phyloP scores from a whole-genome alignment of 1,140 invertebrate species.

The Glomeris maerens region DNA sequence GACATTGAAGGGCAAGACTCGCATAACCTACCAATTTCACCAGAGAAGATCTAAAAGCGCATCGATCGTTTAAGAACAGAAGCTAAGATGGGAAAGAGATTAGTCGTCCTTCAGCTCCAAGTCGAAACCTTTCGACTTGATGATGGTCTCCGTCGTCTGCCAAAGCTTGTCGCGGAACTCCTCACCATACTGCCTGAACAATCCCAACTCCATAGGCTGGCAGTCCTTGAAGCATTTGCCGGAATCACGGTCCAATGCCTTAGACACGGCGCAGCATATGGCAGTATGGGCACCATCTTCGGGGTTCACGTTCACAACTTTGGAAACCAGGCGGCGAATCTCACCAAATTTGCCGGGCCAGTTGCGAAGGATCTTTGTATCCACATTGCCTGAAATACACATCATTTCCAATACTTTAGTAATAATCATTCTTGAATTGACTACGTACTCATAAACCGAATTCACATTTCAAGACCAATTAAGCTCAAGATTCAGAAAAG shows the following conservation, averaged over 20 bases:
- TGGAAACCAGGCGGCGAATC: constrained; percentile 45
- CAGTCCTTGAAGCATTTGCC: constrained; percentile 52
- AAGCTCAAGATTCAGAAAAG: no score
- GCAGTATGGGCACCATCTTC: constrained; percentile 56
- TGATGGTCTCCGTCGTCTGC: constrained; percentile 4
- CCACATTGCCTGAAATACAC: constrained; percentile 44
- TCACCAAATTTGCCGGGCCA: constrained; percentile 39
- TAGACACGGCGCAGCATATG: constrained; percentile 54
- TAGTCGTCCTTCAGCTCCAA: constrained; percentile 6
- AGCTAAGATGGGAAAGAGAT: no score
- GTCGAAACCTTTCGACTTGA: constrained; percentile 8
- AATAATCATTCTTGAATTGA: no score
- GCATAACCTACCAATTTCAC: no score
- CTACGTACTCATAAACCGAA: no score
- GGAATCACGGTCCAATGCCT: constrained; percentile 42
- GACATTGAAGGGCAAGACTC: no score
- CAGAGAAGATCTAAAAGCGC: no score
- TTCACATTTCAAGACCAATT: neutral
- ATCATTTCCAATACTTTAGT: neutral
- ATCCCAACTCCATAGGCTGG: neutral
- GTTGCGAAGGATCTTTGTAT: constrained; percentile 64
- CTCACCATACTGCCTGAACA: neutral
- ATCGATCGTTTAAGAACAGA: no score
- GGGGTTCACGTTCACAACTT: constrained; percentile 57
- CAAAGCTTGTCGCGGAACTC: neutral